Base-by-base conservation (phyloP, 2,797 vertebrate species). In the Rhincodon typus region DNA sequence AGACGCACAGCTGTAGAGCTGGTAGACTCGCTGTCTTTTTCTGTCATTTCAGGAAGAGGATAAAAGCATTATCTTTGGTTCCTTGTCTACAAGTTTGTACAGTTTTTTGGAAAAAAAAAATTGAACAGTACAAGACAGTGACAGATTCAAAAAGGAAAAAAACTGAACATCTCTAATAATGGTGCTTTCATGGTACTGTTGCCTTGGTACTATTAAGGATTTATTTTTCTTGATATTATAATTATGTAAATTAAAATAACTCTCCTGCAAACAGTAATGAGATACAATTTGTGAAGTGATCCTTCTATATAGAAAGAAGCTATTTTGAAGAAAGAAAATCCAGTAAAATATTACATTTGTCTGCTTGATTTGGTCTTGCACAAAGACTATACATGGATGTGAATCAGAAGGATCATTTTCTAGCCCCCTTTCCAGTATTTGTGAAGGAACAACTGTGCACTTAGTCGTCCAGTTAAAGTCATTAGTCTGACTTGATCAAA, bases 61-160 rank as follows among this genome's bases (percentile, higher is more conserved):
- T 93, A 42, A 93, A 93, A 93, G 50, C 17, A 19, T 25, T 94
- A 74, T 94, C 23, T 95, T 93, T 95, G 94, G 42, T 77, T 95
- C 77, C 94, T 77, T 95, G 93, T 30, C 93, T 53, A 77, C 69
- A 53, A 74, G 69, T 95, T 77, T n/a, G 34, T n/a, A 13, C 42
- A 95, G 10, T 77, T 34, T 30, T 77, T 34, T 30, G 30, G 15
- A 34, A 30, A 21, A 50, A 53, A 53, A 77, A 34, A 25, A 21
- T 91, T 21, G n/a, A 90, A 74, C 46, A 53, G 69, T 74, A 77
- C 62, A 67, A 67, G 7, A 25, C 8, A 2, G 17, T 67, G 57
- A 12, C 6, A 50, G 69, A 15, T 72, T 94, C 27, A 74, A 53
- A 53, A 74, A 74, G 27, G 69, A 50, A 30, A 46, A 94, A 67